Evolutionary conservation across 2,888 invertebrate genomes (phyloP).

Genomic region (Acanthosoma haemorrhoidale): DNA sequence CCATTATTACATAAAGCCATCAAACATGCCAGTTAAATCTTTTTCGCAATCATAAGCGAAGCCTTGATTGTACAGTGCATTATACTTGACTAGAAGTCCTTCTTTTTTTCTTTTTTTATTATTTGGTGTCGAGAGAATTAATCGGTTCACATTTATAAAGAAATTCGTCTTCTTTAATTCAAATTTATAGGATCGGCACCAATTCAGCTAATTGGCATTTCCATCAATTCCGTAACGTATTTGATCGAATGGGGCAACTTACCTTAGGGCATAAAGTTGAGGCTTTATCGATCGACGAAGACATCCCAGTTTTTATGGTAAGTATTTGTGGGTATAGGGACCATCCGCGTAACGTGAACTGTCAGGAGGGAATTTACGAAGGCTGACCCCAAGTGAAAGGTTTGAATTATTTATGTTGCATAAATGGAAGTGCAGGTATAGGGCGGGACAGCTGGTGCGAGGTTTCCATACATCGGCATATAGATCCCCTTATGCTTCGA

Average conservation of each 20-base stretch:
- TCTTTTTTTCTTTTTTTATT: no score
- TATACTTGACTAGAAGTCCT: no score
- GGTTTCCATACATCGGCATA: neutral
- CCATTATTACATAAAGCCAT: no score
- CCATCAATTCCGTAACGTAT: neutral
- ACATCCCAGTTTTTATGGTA: conserved; percentile 8
- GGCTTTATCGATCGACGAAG: neutral
- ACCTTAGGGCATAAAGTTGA: neutral
- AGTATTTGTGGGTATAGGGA: neutral
- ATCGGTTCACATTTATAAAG: no score
- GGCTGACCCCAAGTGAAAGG: neutral
- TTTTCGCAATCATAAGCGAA: no score
- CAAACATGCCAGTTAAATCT: no score
- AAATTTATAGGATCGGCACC: no score
- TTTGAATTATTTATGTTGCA: conserved; percentile 3
- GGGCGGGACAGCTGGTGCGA: neutral
- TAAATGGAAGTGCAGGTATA: conserved; percentile 4
- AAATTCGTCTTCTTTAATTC: no score
- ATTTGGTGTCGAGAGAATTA: no score
- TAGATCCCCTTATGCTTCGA: neutral
- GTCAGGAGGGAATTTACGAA: conserved; percentile 4
- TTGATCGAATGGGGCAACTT: neutral
- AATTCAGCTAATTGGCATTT: neutral
- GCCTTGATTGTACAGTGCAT: no score
- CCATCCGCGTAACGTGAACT: neutral